Conservation (phyloP, 2,797 vertebrate species). For the Tokudaia tokunoshimensis region DNA sequence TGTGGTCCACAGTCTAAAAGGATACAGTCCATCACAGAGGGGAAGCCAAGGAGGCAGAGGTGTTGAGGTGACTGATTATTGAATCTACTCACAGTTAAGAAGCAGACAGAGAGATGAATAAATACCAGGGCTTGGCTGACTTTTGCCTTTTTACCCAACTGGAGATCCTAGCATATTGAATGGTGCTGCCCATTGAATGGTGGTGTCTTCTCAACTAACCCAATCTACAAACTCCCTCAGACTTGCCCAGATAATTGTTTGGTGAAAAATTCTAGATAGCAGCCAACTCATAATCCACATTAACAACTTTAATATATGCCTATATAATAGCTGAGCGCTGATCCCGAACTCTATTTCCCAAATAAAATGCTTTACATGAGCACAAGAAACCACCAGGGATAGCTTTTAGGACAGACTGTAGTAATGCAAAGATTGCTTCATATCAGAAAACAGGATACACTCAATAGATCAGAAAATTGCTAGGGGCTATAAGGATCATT, state of each 20-base stretch:
- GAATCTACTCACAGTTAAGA: not conserved
- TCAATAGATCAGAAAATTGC: not conserved
- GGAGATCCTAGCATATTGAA: not conserved
- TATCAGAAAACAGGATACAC: not conserved
- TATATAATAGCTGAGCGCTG: not conserved
- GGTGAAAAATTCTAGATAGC: not conserved
- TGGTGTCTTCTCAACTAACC: not conserved
- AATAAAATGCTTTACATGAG: not conserved
- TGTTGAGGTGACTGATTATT: too few relatives aligned
- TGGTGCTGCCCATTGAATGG: not conserved
- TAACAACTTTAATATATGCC: not conserved
- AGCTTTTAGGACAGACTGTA: not conserved
- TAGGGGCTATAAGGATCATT: not conserved
- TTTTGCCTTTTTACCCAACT: not conserved
- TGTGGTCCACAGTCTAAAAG: too few relatives aligned
- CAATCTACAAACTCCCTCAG: not conserved
- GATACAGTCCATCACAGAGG: not conserved
- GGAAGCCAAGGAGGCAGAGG: not conserved
- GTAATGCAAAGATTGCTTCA: slow-evolving; percentile 13
- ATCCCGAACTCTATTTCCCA: not conserved
- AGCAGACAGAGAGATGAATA: not conserved
- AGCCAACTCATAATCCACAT: not conserved
- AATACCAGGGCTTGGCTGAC: not conserved
- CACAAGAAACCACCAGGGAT: not conserved
- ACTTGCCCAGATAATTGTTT: not conserved